These are phyloP conservation scores for Nemotelus pantherinus DNA, from an alignment of 2,888 invertebrate species.

Conservation along the genomic window DNA sequence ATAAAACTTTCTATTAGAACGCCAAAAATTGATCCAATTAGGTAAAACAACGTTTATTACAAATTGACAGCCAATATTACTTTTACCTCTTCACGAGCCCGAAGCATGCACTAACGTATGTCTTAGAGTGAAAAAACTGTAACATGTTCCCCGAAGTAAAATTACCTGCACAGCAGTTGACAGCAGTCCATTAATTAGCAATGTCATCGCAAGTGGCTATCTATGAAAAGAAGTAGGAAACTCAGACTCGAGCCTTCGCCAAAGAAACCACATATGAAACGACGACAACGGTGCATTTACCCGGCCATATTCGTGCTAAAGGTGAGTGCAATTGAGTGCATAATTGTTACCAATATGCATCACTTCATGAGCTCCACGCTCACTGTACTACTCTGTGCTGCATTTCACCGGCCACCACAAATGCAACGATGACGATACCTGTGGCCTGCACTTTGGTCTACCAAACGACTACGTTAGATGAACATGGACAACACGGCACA, in stretches of 20 bases:
- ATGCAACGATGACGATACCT: neutral
- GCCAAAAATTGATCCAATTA: conserved; percentile 27
- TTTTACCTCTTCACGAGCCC: neutral
- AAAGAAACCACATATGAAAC: conserved; percentile 26
- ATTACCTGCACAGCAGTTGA: conserved; percentile 48
- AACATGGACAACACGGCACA: neutral
- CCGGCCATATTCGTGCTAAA: conserved; percentile 48
- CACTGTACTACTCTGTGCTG: conserved; percentile 4
- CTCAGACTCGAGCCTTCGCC: conserved; percentile 16
- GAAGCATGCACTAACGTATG: neutral
- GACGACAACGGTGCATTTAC: conserved; percentile 35
- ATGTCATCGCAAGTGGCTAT: conserved; percentile 56
- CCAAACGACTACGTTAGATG: neutral
- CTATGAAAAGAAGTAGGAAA: conserved; percentile 51
- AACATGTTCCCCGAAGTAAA: conserved; percentile 40
- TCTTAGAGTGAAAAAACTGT: conserved; percentile 22
- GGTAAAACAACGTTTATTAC: conserved; percentile 18
- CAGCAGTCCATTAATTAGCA: conserved; percentile 56
- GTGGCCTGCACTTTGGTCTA: conserved; percentile 19
- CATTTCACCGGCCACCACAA: conserved; percentile 28
- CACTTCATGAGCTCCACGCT: conserved; percentile 3
- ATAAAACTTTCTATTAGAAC: neutral
- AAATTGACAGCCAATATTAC: conserved; percentile 34
- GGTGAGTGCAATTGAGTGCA: conserved; percentile 45
- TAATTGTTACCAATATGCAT: conserved; percentile 39